phyloP scores from a whole-genome alignment of 2,888 invertebrate genomes.

The Plebejus anna region DNA sequence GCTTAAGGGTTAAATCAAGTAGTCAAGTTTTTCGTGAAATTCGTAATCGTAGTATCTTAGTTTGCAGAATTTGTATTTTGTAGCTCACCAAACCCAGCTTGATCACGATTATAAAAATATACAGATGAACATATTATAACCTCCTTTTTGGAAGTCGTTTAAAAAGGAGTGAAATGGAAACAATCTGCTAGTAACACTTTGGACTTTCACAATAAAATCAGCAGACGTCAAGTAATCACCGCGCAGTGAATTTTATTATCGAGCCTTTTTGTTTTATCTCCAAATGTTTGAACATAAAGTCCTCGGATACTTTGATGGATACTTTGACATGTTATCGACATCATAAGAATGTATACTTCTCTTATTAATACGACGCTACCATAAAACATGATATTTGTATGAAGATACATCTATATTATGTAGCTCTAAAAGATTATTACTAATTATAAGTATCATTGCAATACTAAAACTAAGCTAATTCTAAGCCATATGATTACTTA shows the following conservation, averaged over 20 bases:
- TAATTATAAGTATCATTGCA: no score
- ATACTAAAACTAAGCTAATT: no score
- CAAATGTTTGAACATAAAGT: slow-evolving; percentile 4
- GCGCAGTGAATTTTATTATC: background rate
- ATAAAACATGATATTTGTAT: background rate
- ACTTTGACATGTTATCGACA: background rate
- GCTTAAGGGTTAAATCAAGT: no score
- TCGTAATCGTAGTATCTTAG: no score
- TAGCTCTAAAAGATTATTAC: no score
- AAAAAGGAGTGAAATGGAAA: background rate
- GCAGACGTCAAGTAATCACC: slow-evolving; percentile 14
- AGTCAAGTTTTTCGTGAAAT: no score
- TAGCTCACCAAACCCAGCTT: no score
- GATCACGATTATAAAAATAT: background rate
- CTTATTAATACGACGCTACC: background rate
- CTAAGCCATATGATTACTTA: background rate
- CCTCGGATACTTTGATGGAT: background rate
- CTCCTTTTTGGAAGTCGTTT: no score
- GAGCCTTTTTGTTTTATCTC: slow-evolving; percentile 18
- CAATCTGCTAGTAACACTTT: background rate
- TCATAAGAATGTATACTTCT: background rate
- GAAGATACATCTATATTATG: no score
- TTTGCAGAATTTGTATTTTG: no score
- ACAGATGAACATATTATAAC: no score
- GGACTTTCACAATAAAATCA: background rate